Base-by-base conservation (phyloP, 2,113 vertebrate species). In the Hypomesus transpacificus region DNA sequence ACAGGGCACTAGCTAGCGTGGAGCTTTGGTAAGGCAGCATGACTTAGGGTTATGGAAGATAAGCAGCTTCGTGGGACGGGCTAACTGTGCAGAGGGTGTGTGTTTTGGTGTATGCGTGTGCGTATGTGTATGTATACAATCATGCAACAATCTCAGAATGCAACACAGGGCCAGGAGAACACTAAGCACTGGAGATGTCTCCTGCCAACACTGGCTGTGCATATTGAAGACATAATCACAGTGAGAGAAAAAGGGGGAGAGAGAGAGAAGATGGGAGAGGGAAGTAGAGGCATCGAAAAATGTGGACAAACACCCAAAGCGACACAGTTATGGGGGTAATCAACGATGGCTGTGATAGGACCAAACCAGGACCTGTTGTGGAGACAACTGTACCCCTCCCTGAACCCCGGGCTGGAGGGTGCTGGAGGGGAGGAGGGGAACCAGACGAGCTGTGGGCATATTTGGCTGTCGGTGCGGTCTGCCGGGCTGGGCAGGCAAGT, bases 11-110 rank as follows among this genome's bases (percentile, higher is more conserved):
- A 28, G 52, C 69, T 62, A 46, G 68, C 7, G 62, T 21, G 18
- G n/a, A 31, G 28, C 14, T 53, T 46, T 51, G 17, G 39, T 63
- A 57, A 77, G 54, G 71, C 77, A 80, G 74, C 73, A 28, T 62
- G 68, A 61, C 31, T 62, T n/a, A n/a, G 14, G 26, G 59, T 18
- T 34, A 34, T 16, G 20, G 59, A 70, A 21, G 13, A 67, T 39
- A 16, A 72, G 64, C 62, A 53, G 50, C n/a, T 7, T 69, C 73
- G 60, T 67, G 39, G 39, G 64, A 17, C 31, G 60, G 3, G 54
- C 61, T 70, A 16, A 20, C 56, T 59, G 58, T 70, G 28, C 13
- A 34, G 46, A 51, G 54, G 39, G 34, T 56, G 31, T 57, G 61
- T 51, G 59, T 52, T 16, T 62, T 21, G 61, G 59, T 71, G 59